These are phyloP conservation scores for Drosophila sechellia DNA, from an alignment of 1,140 invertebrate species.

Conservation along the genomic window DNA sequence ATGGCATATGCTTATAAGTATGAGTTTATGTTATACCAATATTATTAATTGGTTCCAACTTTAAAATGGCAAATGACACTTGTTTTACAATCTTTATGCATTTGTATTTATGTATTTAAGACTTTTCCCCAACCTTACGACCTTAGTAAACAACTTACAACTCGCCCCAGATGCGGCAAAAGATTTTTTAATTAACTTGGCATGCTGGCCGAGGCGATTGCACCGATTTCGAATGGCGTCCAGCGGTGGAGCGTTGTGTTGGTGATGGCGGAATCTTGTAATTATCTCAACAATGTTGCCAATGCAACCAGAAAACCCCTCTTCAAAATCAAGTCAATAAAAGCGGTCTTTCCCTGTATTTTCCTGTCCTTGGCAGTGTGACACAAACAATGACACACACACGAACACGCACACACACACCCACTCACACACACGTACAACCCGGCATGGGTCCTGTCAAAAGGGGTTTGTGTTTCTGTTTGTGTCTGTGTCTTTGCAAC, in stretches of 20 bases:
- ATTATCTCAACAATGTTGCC: slow-evolving; percentile 52
- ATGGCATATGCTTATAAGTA: too few relatives aligned
- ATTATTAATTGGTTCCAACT: too few relatives aligned
- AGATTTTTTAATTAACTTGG: slow-evolving; percentile 55
- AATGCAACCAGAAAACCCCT: slow-evolving; percentile 10
- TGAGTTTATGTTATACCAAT: too few relatives aligned
- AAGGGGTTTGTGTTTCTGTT: slow-evolving; percentile 8
- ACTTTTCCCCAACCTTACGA: not conserved
- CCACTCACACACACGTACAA: not conserved
- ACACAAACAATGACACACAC: slow-evolving; percentile 25
- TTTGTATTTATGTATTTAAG: not conserved
- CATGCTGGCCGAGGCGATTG: not conserved
- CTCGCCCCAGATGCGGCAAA: slow-evolving; percentile 26
- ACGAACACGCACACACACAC: slow-evolving; percentile 6
- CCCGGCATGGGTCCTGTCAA: slow-evolving; percentile 26
- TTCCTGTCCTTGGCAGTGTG: slow-evolving; percentile 16
- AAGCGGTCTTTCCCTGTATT: slow-evolving; percentile 14
- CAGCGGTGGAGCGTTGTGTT: not conserved
- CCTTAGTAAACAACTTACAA: not conserved
- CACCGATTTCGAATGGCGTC: slow-evolving; percentile 7
- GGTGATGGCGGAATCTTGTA: slow-evolving; percentile 43
- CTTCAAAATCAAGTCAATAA: slow-evolving; percentile 34
- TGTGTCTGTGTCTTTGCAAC: slow-evolving; percentile 33
- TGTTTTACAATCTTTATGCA: too few relatives aligned
- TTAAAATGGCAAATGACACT: too few relatives aligned